phyloP scores from a whole-genome alignment of 35 echinoderm and acorn worm species.

The Ophiothrix spiculata region DNA sequence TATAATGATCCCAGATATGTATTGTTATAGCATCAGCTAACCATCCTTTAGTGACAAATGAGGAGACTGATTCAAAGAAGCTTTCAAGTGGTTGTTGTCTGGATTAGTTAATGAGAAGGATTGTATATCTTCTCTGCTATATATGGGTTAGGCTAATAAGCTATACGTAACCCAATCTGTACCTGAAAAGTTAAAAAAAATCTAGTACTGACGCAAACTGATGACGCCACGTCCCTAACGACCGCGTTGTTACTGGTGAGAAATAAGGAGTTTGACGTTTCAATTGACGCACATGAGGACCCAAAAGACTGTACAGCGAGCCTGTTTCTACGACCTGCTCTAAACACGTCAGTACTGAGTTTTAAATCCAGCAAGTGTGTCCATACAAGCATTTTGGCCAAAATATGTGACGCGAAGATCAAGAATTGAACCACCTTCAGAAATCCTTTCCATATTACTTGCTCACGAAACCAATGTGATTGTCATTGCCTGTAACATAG shows the following conservation, averaged over 20 bases:
- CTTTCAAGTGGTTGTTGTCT: too few species aligned
- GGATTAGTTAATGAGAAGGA: neutral
- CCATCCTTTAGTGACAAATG: too few species aligned
- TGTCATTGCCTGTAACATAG: neutral
- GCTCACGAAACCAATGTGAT: neutral
- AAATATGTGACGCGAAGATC: neutral
- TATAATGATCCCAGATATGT: too few species aligned
- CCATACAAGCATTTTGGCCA: conserved; percentile 6
- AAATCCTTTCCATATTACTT: neutral
- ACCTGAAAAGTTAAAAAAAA: neutral
- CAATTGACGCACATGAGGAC: conserved; percentile 14
- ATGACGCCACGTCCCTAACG: conserved; percentile 13
- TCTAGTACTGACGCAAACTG: conserved; percentile 1
- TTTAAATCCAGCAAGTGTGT: conserved; percentile 12
- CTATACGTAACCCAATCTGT: neutral
- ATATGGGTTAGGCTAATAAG: neutral
- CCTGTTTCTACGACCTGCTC: conserved; percentile 4
- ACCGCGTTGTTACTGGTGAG: conserved; percentile 14
- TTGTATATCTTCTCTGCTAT: neutral
- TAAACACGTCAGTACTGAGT: neutral
- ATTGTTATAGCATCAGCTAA: too few species aligned
- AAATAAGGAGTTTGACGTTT: conserved; percentile 8
- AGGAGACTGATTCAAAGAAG: too few species aligned
- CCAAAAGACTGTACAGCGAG: neutral
- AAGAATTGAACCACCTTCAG: conserved; percentile 5